phyloP scores from a whole-genome alignment of 2,797 vertebrate genomes.

The Anabacerthia variegaticeps region DNA sequence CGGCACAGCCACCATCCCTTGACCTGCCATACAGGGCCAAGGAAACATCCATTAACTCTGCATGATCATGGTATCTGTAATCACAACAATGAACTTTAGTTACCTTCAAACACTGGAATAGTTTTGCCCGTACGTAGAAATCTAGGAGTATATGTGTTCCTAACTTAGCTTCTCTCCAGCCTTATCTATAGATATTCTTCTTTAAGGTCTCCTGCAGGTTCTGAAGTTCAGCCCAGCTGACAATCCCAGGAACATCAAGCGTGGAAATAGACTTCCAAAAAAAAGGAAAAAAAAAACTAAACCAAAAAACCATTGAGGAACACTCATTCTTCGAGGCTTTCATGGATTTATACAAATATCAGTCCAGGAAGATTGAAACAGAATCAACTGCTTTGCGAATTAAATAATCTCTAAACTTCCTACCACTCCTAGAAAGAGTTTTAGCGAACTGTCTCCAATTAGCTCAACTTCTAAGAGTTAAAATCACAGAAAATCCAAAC shows the following conservation, averaged over 20 bases:
- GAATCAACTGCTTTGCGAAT: accelerated
- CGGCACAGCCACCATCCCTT: neutral
- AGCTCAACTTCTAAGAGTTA: neutral
- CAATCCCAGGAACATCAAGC: neutral
- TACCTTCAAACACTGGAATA: neutral
- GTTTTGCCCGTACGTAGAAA: neutral
- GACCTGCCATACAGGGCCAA: too few relatives aligned
- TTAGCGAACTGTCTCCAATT: neutral
- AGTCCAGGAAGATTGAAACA: neutral
- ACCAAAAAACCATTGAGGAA: neutral
- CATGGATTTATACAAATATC: neutral
- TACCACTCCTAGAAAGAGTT: neutral
- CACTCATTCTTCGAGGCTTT: neutral
- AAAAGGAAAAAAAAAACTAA: neutral
- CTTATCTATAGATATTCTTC: neutral
- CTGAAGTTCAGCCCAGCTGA: neutral
- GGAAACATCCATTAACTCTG: neutral
- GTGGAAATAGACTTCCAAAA: neutral
- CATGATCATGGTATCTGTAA: neutral
- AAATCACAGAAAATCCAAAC: neutral
- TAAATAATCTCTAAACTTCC: neutral
- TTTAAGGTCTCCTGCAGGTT: neutral
- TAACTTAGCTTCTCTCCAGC: neutral
- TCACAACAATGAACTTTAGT: neutral
- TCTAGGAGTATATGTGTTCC: neutral